phyloP scores from a whole-genome alignment of 2,797 vertebrate species.

The Eutrigla gurnardus region DNA sequence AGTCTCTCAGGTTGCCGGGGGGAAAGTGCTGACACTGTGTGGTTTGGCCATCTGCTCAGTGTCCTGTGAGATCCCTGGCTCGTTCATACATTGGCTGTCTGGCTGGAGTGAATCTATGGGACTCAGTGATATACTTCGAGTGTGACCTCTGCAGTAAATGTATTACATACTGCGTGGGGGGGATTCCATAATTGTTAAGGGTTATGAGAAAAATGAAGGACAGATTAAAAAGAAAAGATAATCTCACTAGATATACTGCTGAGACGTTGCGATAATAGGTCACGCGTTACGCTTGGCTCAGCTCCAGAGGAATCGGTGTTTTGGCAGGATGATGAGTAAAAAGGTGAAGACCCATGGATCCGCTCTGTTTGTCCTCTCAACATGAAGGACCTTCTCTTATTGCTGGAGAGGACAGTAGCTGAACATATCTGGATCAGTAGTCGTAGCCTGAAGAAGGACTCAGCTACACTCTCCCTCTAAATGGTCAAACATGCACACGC shows the following conservation, averaged over 20 bases:
- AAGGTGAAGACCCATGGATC: conserved; percentile 68
- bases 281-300: conserved; percentile 45
- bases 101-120: conserved; percentile 42
- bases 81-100: conserved; percentile 61
- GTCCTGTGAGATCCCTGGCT: conserved; percentile 64
- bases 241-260: not conserved
- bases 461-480: conserved; percentile 4
- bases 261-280: conserved; percentile 36
- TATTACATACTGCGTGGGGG: conserved; percentile 3
- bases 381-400: conserved; percentile 40
- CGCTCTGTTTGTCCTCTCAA: conserved; percentile 60
- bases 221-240: not conserved
- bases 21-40: conserved; percentile 72
- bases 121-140: conserved; percentile 46
- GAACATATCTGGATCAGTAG: conserved; percentile 43
- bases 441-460: conserved; percentile 30
- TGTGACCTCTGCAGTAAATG: conserved; percentile 56
- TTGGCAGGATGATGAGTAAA: conserved; percentile 62
- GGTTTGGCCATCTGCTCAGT: conserved; percentile 73
- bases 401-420: not conserved
- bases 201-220: conserved; percentile 43
- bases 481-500: not conserved
- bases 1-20: conserved; percentile 71
- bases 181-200: conserved; percentile 18
- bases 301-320: conserved; percentile 45